phyloP scores from a whole-genome alignment of 1,140 invertebrate species.

The Trachymyrmex cornetzi region DNA sequence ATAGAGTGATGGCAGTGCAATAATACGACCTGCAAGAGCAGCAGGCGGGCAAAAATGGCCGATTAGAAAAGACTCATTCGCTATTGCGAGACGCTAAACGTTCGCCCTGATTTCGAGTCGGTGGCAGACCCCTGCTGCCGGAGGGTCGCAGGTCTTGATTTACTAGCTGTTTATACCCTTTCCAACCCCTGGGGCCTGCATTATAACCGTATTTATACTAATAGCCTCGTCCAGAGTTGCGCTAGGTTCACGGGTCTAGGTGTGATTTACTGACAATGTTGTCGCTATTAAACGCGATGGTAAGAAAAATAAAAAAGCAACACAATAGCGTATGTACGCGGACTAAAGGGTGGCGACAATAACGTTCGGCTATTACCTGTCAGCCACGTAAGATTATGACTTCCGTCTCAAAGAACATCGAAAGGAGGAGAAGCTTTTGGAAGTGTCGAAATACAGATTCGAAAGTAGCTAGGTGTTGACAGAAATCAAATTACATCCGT shows the following conservation, averaged over 20 bases:
- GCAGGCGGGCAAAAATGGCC: slow-evolving; percentile 18
- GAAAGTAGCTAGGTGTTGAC: slow-evolving; percentile 25
- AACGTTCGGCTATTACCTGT: slow-evolving; percentile 58
- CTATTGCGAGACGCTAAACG: slow-evolving; percentile 44
- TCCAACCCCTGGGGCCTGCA: slow-evolving; percentile 78
- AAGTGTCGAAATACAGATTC: slow-evolving; percentile 14
- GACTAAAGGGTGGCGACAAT: slow-evolving; percentile 41
- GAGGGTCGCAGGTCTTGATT: slow-evolving; percentile 81
- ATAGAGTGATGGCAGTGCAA: neutral
- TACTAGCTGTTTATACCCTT: slow-evolving; percentile 86
- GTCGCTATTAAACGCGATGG: slow-evolving; percentile 57
- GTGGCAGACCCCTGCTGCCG: slow-evolving; percentile 64
- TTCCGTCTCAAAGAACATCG: slow-evolving; percentile 47
- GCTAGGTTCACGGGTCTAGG: slow-evolving; percentile 70
- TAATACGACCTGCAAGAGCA: slow-evolving; percentile 6
- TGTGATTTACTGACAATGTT: slow-evolving; percentile 80
- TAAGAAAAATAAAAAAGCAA: slow-evolving; percentile 44
- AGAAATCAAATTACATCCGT: slow-evolving; percentile 30
- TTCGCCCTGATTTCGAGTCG: slow-evolving; percentile 66
- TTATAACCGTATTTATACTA: slow-evolving; percentile 87
- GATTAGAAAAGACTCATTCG: slow-evolving; percentile 36
- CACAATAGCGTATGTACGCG: slow-evolving; percentile 38
- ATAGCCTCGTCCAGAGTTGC: slow-evolving; percentile 77
- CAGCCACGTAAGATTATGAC: slow-evolving; percentile 64
- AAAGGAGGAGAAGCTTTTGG: slow-evolving; percentile 36